phyloP scores from a whole-genome alignment of 1,140 invertebrate genomes.

The Cotesia chilonis region DNA sequence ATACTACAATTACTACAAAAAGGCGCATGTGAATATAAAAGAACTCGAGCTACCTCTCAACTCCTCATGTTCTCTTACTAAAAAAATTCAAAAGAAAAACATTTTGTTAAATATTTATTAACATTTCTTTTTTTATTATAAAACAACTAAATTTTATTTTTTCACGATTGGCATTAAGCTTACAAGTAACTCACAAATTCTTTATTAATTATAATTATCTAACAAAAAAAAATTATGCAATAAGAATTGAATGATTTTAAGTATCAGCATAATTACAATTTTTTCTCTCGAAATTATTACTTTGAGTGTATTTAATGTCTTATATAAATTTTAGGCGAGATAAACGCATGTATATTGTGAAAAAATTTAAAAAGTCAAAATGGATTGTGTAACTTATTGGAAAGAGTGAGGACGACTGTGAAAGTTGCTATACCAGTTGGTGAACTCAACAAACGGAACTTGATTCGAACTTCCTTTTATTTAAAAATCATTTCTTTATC shows the following conservation, averaged over 20 bases:
- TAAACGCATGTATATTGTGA: too few species aligned
- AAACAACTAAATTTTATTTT: not conserved
- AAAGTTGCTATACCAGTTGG: constrained; percentile 35
- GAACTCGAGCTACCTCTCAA: not conserved
- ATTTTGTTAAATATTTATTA: not conserved
- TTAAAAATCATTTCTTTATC: not conserved
- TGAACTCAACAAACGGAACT: not conserved
- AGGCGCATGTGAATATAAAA: not conserved
- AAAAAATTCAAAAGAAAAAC: not conserved
- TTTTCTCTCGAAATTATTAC: too few species aligned
- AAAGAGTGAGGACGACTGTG: constrained; percentile 37
- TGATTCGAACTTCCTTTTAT: constrained; percentile 2
- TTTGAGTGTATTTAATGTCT: too few species aligned
- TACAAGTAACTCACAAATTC: too few species aligned
- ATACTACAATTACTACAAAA: too few species aligned
- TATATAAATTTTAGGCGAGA: too few species aligned
- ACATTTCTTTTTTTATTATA: not conserved
- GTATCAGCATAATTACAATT: too few species aligned
- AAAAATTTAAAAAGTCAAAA: constrained; percentile 18
- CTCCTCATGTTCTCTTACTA: too few species aligned
- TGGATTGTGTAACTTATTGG: constrained; percentile 40
- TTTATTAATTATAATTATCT: too few species aligned
- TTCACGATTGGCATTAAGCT: too few species aligned
- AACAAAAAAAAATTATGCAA: too few species aligned
- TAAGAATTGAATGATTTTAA: too few species aligned